Base-by-base conservation (phyloP, 2,888 invertebrate species). In the Dicycla oo region DNA sequence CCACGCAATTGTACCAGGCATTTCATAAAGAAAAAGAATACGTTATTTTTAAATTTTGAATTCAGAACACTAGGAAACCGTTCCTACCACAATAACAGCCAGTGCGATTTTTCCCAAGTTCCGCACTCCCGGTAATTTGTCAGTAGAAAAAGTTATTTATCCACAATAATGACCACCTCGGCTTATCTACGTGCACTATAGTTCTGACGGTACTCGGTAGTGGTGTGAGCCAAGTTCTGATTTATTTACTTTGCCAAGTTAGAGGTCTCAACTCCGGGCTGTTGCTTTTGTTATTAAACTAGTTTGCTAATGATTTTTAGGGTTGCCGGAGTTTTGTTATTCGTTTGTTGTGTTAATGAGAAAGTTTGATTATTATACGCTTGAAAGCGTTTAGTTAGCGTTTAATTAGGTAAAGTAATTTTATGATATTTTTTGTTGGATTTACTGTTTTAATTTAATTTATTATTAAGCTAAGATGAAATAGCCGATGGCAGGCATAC, bases 111-210 rank as follows among this genome's bases (percentile, higher is more conserved):
- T 77, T 74, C 84, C 78, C 75, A 75, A 73, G 75, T 68, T 30
- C 73, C 71, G 72, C 70, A 73, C 67, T 66, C 49, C 57, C 58
- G 69, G 82, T 89, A 90, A 93, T 93, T 93, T 91, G 89, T 91
- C 90, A 88, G 88, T 80, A 81, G 81, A 80, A 80, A 85, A 90
- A 92, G 91, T 93, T 92, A 92, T 92, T 92, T 93, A 92, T 91
- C 90, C 87, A 87, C 81, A 87, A 88, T 93, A 93, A 94, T 92
- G 92, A 93, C 93, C 91, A 91, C 90, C 90, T 91, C 86, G 85
- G 88, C 88, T 92, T 92, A 93, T 93, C 92, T 92, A 86, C 83
- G 82, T 81, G 78, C 78, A 78, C 86, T 86, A 88, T 89, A 91
- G 89, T 91, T 91, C 88, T 91, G 91, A 91, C 90, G 87, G 83